Evolutionary conservation across 2,113 vertebrate genomes (phyloP).

Genomic region (Oceanites oceanicus): DNA sequence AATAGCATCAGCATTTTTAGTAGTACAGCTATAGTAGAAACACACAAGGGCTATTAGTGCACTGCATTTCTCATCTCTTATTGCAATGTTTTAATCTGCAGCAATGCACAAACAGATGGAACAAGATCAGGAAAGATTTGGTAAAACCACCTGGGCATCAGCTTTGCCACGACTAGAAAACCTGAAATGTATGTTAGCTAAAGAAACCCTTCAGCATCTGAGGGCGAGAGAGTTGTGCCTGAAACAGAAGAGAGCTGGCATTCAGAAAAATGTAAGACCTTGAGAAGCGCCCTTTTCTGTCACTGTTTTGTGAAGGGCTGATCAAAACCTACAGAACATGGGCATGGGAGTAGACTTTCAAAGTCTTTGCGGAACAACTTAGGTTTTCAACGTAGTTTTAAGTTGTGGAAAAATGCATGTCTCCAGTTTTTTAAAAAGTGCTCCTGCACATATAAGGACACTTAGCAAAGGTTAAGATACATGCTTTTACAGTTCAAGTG

Average conservation of each 20-base stretch:
- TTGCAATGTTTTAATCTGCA: conserved; percentile 47
- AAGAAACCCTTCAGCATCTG: conserved; percentile 91
- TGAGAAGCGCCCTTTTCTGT: background rate
- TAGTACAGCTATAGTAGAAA: background rate
- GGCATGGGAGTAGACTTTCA: background rate
- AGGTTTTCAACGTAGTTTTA: background rate
- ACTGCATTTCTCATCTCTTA: background rate
- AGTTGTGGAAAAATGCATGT: background rate
- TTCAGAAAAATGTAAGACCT: conserved; percentile 78
- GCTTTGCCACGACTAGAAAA: conserved; percentile 87
- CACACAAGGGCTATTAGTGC: background rate
- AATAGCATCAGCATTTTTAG: background rate
- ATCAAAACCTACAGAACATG: background rate
- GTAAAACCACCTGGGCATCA: conserved; percentile 86
- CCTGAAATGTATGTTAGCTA: conserved; percentile 85
- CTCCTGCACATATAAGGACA: background rate
- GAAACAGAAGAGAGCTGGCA: conserved; percentile 79
- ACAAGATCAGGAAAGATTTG: conserved; percentile 85
- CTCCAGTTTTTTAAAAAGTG: background rate
- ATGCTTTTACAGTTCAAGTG: background rate
- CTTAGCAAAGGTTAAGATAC: background rate
- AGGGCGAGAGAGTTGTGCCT: conserved; percentile 89
- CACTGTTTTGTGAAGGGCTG: background rate
- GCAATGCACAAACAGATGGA: conserved; percentile 94
- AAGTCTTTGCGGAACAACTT: background rate